Percentiles rank a stretch among this genome's conserved stretches.
phyloP scores from a whole-genome alignment of 2,113 vertebrate species.

The Spea bombifrons region DNA sequence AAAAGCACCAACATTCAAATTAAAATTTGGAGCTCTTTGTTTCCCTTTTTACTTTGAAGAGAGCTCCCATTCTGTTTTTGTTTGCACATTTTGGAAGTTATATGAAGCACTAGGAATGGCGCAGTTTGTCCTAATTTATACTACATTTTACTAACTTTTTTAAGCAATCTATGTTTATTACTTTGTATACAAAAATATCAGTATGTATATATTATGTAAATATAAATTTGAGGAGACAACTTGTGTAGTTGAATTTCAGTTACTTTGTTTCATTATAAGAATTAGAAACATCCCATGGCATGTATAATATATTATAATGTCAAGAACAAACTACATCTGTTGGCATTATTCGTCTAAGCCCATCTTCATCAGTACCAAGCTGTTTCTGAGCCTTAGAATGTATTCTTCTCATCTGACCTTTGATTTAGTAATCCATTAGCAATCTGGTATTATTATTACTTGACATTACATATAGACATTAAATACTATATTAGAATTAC shows the following conservation, averaged over 20 bases:
- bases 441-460: constrained; percentile 38
- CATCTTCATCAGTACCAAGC: constrained; percentile 18
- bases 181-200: no score
- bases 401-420: constrained; percentile 40
- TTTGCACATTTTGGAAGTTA: no score
- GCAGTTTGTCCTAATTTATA: no score
- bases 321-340: constrained; percentile 32
- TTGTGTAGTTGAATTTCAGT: not conserved
- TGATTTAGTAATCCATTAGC: constrained; percentile 26
- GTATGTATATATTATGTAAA: no score
- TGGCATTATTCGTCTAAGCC: constrained; percentile 25
- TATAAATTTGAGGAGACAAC: no score
- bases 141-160: no score
- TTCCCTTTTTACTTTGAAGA: no score
- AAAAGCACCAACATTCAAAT: no score
- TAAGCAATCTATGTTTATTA: no score
- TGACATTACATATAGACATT: constrained; percentile 36
- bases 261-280: constrained; percentile 2
- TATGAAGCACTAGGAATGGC: no score
- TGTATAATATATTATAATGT: constrained; percentile 14
- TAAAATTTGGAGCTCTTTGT: no score
- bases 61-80: no score
- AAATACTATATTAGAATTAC: constrained; percentile 18
- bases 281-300: not conserved
- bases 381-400: constrained; percentile 1